Conservation (phyloP, 2,888 invertebrate species). For the Magallana nippona region DNA sequence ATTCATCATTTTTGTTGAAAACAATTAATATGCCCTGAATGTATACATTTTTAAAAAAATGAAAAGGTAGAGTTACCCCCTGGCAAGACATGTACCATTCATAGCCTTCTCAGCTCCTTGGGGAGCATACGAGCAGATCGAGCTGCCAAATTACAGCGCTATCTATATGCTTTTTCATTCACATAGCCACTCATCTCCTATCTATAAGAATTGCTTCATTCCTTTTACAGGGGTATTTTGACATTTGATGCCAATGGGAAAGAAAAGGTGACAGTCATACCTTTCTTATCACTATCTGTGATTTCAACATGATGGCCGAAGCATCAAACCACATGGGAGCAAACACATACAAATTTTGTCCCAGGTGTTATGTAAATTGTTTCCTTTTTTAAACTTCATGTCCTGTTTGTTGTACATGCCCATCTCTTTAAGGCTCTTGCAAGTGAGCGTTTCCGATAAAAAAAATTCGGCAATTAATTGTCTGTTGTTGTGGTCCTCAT, state of each 20-base stretch:
- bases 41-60: no score
- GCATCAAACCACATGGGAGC: constrained; percentile 40
- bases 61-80: no score
- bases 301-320: constrained; percentile 39
- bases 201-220: neutral
- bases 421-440: neutral
- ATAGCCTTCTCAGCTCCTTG: no score
- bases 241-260: constrained; percentile 25
- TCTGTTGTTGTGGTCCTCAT: no score
- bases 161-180: no score
- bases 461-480: no score
- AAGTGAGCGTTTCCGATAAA: neutral
- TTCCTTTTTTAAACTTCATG: neutral
- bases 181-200: no score
- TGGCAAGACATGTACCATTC: no score
- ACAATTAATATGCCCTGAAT: no score
- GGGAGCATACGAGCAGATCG: no score
- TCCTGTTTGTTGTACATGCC: neutral
- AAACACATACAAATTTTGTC: constrained; percentile 40
- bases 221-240: neutral
- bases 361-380: constrained; percentile 38
- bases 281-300: constrained; percentile 24
- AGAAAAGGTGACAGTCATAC: neutral
- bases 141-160: no score
- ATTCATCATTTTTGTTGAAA: no score